Evolutionary conservation across 2,888 invertebrate genomes (phyloP), one percentile per base, ranked within the genome.

Genomic region (Suillia variegata): DNA sequence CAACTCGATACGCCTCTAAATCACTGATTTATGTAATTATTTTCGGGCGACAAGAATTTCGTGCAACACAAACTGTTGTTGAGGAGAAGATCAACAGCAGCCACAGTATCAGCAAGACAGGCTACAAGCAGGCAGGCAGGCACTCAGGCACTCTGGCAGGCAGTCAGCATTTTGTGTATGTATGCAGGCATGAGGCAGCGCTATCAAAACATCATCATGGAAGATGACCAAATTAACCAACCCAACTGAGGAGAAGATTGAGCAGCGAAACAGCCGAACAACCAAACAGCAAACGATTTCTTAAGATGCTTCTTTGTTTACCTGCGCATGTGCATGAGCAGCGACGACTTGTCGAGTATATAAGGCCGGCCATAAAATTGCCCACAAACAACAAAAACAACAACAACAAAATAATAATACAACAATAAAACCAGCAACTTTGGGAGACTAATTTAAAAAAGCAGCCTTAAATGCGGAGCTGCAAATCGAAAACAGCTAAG

Each of bases 121-220:
- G 18, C 6, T 17, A 47, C 34, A 34, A 45, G 49, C 12, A 22
- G 17, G 52, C 33, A 33, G 52, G 50, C 57, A 24, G 31, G 47
- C 34, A 34, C 48, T 22, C 51, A 48, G 17, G 45, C 33, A 13
- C 15, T 18, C 24, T 24, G 26, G 13, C n/a, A 26, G 26, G 22
- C 24, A 26, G 15, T 22, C 20, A 50, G 54, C 24, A 22, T 38
- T 33, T 12, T 15, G 6, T 48, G 49, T n/a, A 22, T 12, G 52
- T 21, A 33, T 33, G 50, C 57, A 24, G 31, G 47, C 34, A 34
- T 48, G 18, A 45, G 42, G 17, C 42, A 15, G 18, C 71, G 75
- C 76, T 74, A 74, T 74, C 74, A 74, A 74, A 74, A 74, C 74
- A 74, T 74, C 74, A 74, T 74, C 74, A 74, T 74, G 76, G 76